These are phyloP conservation scores for Sceloporus undulatus DNA, from an alignment of 2,113 vertebrate genomes.

Conservation along the genomic window DNA sequence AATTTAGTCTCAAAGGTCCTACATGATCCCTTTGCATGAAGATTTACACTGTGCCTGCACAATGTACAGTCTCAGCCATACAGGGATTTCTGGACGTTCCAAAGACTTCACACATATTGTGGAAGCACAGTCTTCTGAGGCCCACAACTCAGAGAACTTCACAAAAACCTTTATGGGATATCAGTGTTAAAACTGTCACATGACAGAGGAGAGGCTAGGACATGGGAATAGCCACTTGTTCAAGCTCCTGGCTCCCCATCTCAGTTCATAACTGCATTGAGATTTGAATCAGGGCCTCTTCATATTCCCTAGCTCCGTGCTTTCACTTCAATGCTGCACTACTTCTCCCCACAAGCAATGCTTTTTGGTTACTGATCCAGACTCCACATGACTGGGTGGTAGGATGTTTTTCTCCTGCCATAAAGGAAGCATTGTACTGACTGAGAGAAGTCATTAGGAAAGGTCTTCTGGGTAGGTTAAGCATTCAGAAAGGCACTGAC, in stretches of 20 bases:
- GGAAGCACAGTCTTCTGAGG: too few relatives aligned
- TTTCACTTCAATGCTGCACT: too few relatives aligned
- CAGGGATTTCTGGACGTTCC: not conserved
- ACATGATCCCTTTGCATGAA: not conserved
- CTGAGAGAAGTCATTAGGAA: not conserved
- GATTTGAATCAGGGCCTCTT: not conserved
- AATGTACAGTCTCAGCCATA: not conserved
- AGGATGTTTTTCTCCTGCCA: not conserved
- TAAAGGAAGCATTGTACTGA: constrained; percentile 17
- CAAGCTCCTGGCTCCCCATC: too few relatives aligned
- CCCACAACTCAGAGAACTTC: not conserved
- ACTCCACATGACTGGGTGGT: not conserved
- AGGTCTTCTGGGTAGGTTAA: constrained; percentile 32
- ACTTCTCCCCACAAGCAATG: rapidly evolving
- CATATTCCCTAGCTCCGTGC: not conserved
- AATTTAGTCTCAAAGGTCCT: not conserved
- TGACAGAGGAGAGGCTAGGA: too few relatives aligned
- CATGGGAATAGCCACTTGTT: too few relatives aligned
- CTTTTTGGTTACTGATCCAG: not conserved
- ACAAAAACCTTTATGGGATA: not conserved
- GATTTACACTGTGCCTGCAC: too few relatives aligned
- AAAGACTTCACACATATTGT: not conserved
- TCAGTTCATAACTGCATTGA: not conserved
- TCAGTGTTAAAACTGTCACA: not conserved
- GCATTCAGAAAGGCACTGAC: constrained; percentile 25